Evolutionary conservation across 2,888 invertebrate genomes (phyloP).

Genomic region (Spisula subtruncata): DNA sequence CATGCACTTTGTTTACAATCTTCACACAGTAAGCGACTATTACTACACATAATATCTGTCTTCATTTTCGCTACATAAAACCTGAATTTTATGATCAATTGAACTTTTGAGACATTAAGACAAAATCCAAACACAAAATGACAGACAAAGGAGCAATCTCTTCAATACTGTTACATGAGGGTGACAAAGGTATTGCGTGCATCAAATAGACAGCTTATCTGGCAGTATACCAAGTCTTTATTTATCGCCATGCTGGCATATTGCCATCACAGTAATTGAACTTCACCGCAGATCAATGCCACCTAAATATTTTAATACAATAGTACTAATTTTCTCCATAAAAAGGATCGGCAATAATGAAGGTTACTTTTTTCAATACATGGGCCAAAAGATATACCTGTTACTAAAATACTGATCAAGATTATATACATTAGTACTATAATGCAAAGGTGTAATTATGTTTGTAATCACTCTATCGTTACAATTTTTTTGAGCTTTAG

Average conservation of each 20-base stretch:
- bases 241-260: slow-evolving; percentile 67
- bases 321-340: slow-evolving; percentile 32
- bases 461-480: neutral
- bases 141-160: slow-evolving; percentile 46
- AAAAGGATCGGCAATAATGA: slow-evolving; percentile 40
- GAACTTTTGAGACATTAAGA: slow-evolving; percentile 11
- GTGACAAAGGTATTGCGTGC: slow-evolving; percentile 60
- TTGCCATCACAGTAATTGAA: slow-evolving; percentile 57
- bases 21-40: neutral
- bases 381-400: neutral
- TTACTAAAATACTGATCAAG: neutral
- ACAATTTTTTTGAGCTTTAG: too few relatives aligned
- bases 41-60: neutral
- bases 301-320: slow-evolving; percentile 44
- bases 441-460: neutral
- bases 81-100: slow-evolving; percentile 6
- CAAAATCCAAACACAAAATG: slow-evolving; percentile 23
- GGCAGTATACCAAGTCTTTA: slow-evolving; percentile 67
- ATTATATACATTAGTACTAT: too few relatives aligned
- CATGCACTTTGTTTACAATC: neutral
- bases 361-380: slow-evolving; percentile 16
- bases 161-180: slow-evolving; percentile 39
- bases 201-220: slow-evolving; percentile 55
- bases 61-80: neutral
- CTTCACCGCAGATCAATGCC: slow-evolving; percentile 55